Percentiles rank a stretch among this genome's conserved stretches.
These are phyloP conservation scores for Dendrolimus pini DNA, from an alignment of 2,888 invertebrate species.

Conservation along the genomic window DNA sequence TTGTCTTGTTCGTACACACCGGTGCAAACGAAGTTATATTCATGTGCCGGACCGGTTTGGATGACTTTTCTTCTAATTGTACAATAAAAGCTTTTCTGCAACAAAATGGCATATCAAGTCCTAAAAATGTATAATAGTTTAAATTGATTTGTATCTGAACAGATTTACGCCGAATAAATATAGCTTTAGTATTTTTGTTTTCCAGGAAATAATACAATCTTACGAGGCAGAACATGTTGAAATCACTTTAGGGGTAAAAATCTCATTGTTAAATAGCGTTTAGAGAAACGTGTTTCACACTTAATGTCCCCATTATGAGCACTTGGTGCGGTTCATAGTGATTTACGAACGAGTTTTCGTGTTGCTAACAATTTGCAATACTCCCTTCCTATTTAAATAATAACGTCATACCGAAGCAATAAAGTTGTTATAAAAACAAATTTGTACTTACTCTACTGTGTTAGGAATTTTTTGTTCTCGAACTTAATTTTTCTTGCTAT, in stretches of 20 bases:
- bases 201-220: not conserved
- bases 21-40: too few relatives aligned
- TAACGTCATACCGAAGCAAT: conserved; percentile 10
- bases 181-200: not conserved
- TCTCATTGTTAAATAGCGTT: conserved; percentile 13
- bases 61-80: too few relatives aligned
- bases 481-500: too few relatives aligned
- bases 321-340: conserved; percentile 34
- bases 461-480: too few relatives aligned
- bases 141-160: too few relatives aligned
- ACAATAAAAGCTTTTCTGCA: too few relatives aligned
- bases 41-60: too few relatives aligned
- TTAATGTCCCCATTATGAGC: conserved; percentile 33
- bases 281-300: conserved; percentile 13
- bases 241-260: conserved; percentile 6
- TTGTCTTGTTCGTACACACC: too few relatives aligned
- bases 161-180: too few relatives aligned
- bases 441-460: too few relatives aligned
- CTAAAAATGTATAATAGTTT: too few relatives aligned
- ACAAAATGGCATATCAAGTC: too few relatives aligned
- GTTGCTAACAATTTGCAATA: conserved; percentile 3
- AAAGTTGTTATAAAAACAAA: not conserved
- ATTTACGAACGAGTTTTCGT: conserved; percentile 32
- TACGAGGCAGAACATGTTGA: not conserved
- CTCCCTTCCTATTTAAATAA: conserved; percentile 20